Evolutionary conservation across 2,113 vertebrate genomes (phyloP).

Genomic region (Pedionomus torquatus): DNA sequence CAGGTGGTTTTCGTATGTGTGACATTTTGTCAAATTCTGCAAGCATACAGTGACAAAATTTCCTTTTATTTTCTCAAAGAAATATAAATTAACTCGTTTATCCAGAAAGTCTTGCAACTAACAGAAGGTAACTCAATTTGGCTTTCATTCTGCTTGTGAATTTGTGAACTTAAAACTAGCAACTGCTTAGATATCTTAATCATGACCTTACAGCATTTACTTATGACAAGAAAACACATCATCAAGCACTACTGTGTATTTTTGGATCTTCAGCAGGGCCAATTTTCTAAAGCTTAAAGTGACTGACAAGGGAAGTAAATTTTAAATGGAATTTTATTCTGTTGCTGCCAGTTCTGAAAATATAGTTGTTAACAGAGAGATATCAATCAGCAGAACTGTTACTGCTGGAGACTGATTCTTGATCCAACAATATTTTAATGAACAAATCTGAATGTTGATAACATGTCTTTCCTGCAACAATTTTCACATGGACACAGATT

Average conservation of each 20-base stretch:
- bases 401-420: neutral
- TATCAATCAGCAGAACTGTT: neutral
- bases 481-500: neutral
- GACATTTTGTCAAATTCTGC: neutral
- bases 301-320: neutral
- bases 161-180: slow-evolving; percentile 27
- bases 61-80: neutral
- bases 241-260: neutral
- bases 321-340: neutral
- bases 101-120: neutral
- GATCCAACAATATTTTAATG: neutral
- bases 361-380: neutral
- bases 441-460: neutral
- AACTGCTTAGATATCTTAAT: neutral
- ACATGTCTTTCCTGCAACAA: neutral
- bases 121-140: neutral
- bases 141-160: neutral
- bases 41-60: neutral
- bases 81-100: neutral
- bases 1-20: neutral
- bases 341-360: neutral
- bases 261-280: neutral
- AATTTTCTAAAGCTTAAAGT: neutral
- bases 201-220: neutral
- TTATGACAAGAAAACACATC: neutral